Base-by-base conservation (phyloP, 2,888 invertebrate genomes). In the Odontocerum albicorne region DNA sequence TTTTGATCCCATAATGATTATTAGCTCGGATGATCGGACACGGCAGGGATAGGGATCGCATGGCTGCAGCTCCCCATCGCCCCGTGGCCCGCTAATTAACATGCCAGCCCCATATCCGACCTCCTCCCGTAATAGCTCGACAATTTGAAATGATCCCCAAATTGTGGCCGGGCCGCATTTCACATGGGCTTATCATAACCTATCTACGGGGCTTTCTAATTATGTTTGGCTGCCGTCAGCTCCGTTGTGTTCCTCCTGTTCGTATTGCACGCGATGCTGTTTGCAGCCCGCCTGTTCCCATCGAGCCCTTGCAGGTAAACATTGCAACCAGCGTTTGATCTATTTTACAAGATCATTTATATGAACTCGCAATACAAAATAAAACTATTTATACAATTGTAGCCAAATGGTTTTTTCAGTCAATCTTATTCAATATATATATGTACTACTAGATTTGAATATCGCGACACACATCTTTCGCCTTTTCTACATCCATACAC, bases 241-340 rank as follows among this genome's bases (percentile, higher is more conserved):
- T 44, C 12, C 20, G 31, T 46, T 32, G 19, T 45, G 22, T 21
- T 20, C n/a, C 39, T 13, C 13, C 36, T 21, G 51, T 31, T 35
- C 27, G 39, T 44, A 39, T 38, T 20, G 55, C 55, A 59, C 59
- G 59, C 59, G 59, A 59, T 56, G 52, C n/a, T n/a, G n/a, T n/a
- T n/a, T n/a, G n/a, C n/a, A n/a, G n/a, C n/a, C n/a, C n/a, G n/a
- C n/a, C n/a, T n/a, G n/a, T n/a, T n/a, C n/a, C n/a, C n/a, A n/a
- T n/a, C n/a, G n/a, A n/a, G n/a, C n/a, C n/a, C n/a, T n/a, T n/a
- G n/a, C n/a, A n/a, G n/a, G n/a, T n/a, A n/a, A n/a, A n/a, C n/a
- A n/a, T n/a, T n/a, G n/a, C n/a, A n/a, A n/a, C n/a, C n/a, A n/a
- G n/a, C n/a, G n/a, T n/a, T n/a, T n/a, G n/a, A n/a, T n/a, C n/a